phyloP scores from a whole-genome alignment of 2,797 vertebrate species.

The Gastrophryne carolinensis region DNA sequence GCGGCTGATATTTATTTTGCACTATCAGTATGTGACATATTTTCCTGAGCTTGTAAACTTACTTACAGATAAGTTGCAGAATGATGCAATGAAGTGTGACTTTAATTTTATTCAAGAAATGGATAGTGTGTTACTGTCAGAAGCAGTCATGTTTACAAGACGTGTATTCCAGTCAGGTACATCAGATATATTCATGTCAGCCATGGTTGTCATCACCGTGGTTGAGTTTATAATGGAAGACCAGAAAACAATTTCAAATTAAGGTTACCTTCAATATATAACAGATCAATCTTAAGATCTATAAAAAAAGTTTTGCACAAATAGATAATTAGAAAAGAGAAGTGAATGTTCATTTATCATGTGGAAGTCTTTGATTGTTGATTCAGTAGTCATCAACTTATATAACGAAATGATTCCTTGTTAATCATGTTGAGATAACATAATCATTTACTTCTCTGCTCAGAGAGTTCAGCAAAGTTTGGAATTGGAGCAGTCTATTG shows the following conservation, averaged over 20 bases:
- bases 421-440: no score
- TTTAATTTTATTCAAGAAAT: constrained; percentile 53
- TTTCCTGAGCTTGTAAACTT: constrained; percentile 43
- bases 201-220: constrained; percentile 52
- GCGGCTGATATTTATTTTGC: constrained; percentile 31
- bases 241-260: constrained; percentile 54
- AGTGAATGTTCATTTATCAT: background rate
- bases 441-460: no score
- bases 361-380: background rate
- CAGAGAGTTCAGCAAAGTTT: no score
- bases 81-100: constrained; percentile 54
- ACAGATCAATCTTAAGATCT: constrained; percentile 46
- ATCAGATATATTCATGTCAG: constrained; percentile 54
- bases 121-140: constrained; percentile 49
- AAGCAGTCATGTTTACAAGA: constrained; percentile 54
- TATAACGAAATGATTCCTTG: no score
- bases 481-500: no score
- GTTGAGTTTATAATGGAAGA: constrained; percentile 54
- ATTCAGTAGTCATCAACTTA: no score
- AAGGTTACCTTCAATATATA: constrained; percentile 52
- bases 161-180: constrained; percentile 52
- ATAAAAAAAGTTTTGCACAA: constrained; percentile 13
- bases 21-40: constrained; percentile 44
- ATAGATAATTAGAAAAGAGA: constrained; percentile 26
- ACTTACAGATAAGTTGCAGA: constrained; percentile 49